Evolutionary conservation across 2,888 invertebrate genomes (phyloP), one percentile per base, ranked within the genome.

Genomic region (Pherbina coryleti): DNA sequence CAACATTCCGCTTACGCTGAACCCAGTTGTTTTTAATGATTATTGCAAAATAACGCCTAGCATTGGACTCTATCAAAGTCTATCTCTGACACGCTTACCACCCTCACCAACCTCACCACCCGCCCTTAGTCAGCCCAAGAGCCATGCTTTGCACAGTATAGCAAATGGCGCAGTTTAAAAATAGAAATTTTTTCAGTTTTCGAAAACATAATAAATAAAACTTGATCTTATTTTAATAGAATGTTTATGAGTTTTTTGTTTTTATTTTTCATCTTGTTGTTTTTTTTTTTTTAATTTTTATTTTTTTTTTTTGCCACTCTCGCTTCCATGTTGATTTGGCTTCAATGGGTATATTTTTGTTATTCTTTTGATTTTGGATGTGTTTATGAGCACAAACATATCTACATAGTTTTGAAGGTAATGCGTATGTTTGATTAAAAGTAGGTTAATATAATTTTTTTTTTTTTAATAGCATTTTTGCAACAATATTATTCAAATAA

Each of bases 21-120:
- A 7, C 44, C 11, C 67, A 67, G 67, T 49, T 67, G 67, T 49
- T 67, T 67, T 44, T 67, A 67, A 67, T 67, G 67, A 67, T 67
- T 67, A 19, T 25, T 67, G 19, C 67, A 67, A 67, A 67, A 67
- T 67, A 67, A 17, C 8, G 17, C 8, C 1, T 1, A 14, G 31
- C 62, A 28, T 62, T 22, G 25, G n/a, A 28, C 28, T 17, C 62
- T 25, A 62, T 22, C 62, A 28, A 25, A 62, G 22, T 62, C 28
- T 17, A 28, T 44, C 44, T 44, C 14, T 44, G 44, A 3, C 37
- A 31, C 3, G 3, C 3, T 5, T 8, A 8, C 1, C 37, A 44
- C 14, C 44, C 44, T 44, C 44, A 44, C 1, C 11, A 11, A 1
- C 44, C 44, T 3, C 44, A 7, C n/a, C 9, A 5, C 62, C 28